Conservation (phyloP, 37 sponge, comb jelly and placozoan species). For the Theonella swinhoei region DNA sequence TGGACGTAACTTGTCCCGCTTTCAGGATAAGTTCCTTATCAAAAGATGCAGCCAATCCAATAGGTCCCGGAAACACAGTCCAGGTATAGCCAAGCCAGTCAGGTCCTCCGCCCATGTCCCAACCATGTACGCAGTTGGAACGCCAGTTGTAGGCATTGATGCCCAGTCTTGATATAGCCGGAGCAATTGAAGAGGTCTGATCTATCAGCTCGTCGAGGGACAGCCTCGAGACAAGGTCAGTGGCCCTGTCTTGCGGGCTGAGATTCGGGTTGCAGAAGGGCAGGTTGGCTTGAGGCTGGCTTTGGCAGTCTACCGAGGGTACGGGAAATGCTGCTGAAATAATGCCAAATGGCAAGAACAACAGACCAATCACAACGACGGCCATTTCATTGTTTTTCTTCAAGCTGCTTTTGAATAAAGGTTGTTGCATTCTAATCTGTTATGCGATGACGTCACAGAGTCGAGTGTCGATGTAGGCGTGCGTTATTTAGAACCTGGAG, state of each 20-base stretch:
- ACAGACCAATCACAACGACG: too few species aligned
- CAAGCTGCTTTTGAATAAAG: too few species aligned
- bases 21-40: constrained; percentile 38
- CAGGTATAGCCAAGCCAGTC: constrained; percentile 46
- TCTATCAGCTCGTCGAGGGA: constrained; percentile 48
- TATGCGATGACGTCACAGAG: too few species aligned
- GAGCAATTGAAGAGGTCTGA: constrained; percentile 76
- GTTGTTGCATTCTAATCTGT: too few species aligned
- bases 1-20: constrained; percentile 49
- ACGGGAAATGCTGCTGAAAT: too few species aligned
- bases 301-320: constrained; percentile 72
- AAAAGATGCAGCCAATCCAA: constrained; percentile 73
- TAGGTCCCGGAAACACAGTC: constrained; percentile 85
- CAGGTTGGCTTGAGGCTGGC: constrained; percentile 49
- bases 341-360: too few species aligned
- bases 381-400: too few species aligned
- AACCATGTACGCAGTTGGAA: constrained; percentile 82
- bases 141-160: too few species aligned
- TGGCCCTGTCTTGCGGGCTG: constrained; percentile 49
- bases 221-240: constrained; percentile 62
- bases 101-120: constrained; percentile 60
- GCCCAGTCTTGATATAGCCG: constrained; percentile 69
- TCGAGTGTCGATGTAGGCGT: too few species aligned
- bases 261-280: constrained; percentile 66
- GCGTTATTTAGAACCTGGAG: too few species aligned